phyloP scores from a whole-genome alignment of 1,140 invertebrate species.

The Vanessa tameamea region DNA sequence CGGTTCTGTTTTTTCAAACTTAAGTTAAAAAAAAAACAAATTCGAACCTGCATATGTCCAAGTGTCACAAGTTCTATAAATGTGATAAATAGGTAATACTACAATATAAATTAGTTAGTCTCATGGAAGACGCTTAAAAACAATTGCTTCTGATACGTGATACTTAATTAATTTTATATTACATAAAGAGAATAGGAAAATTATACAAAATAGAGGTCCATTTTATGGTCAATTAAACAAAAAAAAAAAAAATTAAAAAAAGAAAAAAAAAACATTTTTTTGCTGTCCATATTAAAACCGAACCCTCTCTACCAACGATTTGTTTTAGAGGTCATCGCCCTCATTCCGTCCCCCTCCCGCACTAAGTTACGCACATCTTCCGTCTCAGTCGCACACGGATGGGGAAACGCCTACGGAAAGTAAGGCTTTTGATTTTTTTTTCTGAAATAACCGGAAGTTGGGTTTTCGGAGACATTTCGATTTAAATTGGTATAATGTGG shows the following conservation, averaged over 20 bases:
- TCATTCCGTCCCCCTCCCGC: constrained; percentile 59
- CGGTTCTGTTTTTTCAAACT: too few species aligned
- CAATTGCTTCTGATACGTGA: too few species aligned
- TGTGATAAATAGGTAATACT: too few species aligned
- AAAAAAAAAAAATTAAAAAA: constrained; percentile 21
- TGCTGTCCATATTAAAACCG: constrained; percentile 71
- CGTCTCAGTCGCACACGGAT: constrained; percentile 57
- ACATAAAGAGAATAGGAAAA: too few species aligned
- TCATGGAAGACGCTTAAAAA: too few species aligned
- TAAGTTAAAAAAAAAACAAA: too few species aligned
- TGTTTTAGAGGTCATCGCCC: constrained; percentile 79
- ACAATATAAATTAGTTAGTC: too few species aligned
- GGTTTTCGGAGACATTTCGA: constrained; percentile 45
- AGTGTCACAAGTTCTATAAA: too few species aligned
- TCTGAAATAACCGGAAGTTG: constrained; percentile 54
- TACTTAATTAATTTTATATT: too few species aligned
- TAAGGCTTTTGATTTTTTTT: constrained; percentile 66
- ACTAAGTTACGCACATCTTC: constrained; percentile 46
- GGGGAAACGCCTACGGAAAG: constrained; percentile 71
- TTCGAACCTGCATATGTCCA: too few species aligned
- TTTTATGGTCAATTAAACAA: too few species aligned
- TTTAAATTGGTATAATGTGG: constrained; percentile 8
- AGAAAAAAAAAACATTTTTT: constrained; percentile 34
- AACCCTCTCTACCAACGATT: constrained; percentile 77
- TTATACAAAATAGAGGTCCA: too few species aligned